Evolutionary conservation across 2,888 invertebrate species (phyloP).

Genomic region (Rhopalosiphum nymphaeae): DNA sequence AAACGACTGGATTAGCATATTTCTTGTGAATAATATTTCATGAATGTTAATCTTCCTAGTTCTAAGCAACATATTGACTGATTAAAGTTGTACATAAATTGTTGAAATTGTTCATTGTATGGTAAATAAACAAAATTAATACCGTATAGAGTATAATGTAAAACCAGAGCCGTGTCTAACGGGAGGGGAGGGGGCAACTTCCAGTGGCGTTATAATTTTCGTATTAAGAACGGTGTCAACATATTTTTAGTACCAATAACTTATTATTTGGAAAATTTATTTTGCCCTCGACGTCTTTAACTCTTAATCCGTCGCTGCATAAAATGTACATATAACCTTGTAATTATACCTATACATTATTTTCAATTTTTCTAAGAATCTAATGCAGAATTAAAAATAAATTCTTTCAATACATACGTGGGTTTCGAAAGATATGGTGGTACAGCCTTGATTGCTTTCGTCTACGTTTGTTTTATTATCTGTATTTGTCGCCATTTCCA

Average conservation of each 20-base stretch:
- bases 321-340: too few relatives aligned
- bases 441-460: neutral
- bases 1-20: neutral
- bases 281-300: too few relatives aligned
- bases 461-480: neutral
- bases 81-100: neutral
- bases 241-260: too few relatives aligned
- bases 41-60: neutral
- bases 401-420: constrained; percentile 8
- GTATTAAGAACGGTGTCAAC: too few relatives aligned
- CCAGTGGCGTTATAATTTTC: too few relatives aligned
- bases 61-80: neutral
- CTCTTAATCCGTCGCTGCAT: too few relatives aligned
- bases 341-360: too few relatives aligned
- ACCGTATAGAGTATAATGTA: neutral
- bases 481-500: constrained; percentile 27
- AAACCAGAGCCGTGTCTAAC: too few relatives aligned
- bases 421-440: neutral
- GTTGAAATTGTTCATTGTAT: neutral
- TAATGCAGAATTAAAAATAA: neutral
- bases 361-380: neutral
- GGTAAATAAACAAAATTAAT: neutral
- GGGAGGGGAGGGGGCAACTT: too few relatives aligned
- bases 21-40: neutral
- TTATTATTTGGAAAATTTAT: too few relatives aligned